Conservation (phyloP, 2,113 vertebrate genomes). For the Scortum barcoo region DNA sequence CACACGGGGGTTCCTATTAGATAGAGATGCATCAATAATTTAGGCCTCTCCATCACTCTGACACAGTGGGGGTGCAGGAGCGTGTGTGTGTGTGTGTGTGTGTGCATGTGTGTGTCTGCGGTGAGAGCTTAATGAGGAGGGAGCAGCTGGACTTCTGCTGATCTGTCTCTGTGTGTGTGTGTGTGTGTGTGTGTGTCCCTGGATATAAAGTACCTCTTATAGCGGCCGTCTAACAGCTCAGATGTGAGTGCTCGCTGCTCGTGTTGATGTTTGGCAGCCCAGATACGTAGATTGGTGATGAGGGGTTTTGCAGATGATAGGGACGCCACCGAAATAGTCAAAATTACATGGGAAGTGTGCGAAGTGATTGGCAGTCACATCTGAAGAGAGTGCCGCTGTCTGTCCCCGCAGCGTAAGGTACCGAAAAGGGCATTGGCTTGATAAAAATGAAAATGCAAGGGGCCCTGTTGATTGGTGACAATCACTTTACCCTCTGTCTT, state of each 20-base stretch:
- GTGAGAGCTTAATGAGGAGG: slow-evolving; percentile 61
- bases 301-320: slow-evolving; percentile 32
- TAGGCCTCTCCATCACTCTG: slow-evolving; percentile 71
- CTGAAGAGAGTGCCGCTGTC: neutral
- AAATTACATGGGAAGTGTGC: slow-evolving; percentile 16
- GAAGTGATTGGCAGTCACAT: slow-evolving; percentile 18
- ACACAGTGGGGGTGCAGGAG: slow-evolving; percentile 62
- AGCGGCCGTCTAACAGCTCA: slow-evolving; percentile 25
- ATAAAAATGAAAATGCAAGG: neutral
- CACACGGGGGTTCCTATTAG: slow-evolving; percentile 66
- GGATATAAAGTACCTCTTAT: slow-evolving; percentile 31
- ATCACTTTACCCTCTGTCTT: neutral
- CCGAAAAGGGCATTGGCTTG: neutral
- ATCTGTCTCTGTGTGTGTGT: slow-evolving; percentile 16
- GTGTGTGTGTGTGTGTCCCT: neutral
- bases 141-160: slow-evolving; percentile 65
- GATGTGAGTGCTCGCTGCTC: slow-evolving; percentile 17
- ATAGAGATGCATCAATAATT: slow-evolving; percentile 81
- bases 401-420: neutral
- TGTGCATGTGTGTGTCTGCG: neutral
- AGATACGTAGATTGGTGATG: slow-evolving; percentile 16
- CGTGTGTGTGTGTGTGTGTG: slow-evolving; percentile 19
- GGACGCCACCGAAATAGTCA: slow-evolving; percentile 1
- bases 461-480: neutral
- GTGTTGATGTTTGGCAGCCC: slow-evolving; percentile 27